Evolutionary conservation across 2,113 vertebrate species (phyloP), one percentile per base, ranked within the genome.

Genomic region (Sciurus niger): DNA sequence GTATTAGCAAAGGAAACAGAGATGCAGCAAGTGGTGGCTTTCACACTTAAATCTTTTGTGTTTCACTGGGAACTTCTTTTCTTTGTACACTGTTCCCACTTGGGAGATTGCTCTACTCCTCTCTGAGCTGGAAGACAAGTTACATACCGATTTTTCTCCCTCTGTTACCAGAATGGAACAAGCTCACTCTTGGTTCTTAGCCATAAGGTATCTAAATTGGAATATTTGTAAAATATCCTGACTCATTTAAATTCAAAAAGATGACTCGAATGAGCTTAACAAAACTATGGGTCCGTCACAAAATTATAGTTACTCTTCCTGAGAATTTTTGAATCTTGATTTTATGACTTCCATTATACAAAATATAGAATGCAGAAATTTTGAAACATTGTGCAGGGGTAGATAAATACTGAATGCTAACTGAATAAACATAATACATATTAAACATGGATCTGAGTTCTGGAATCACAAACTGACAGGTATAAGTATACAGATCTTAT

Each of bases 221-320:
- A 7, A 30, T 77, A 73, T 14, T 2, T 68, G 7, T 34, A 53
- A 95, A 90, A 74, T 63, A 80, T 8, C 18, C n/a, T 12, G 11
- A 91, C 18, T 76, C 24, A 25, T 79, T 96, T 65, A 83, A 91
- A 91, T 67, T 11, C 40, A 84, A 92, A 94, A 87, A 9, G 32
- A 84, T n/a, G 11, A 37, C 12, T 28, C 63, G 32, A 18, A 74
- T 82, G 20, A 86, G 58, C 2, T 72, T 12, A 84, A 34, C 20
- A 74, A 80, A 84, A 58, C 25, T 25, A 37, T 10, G 20, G 32
- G 24, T 6, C 18, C 6, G 65, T 72, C 6, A 43, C 74, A 79
- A 83, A 94, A 82, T 94, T 18, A 79, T 83, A 48, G 10, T 48
- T 74, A 85, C 65, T 73, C 1, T 10, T 37, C 10, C 24, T 67